Base-by-base conservation (phyloP, 1,140 invertebrate genomes). In the Drosophila tsacasi region DNA sequence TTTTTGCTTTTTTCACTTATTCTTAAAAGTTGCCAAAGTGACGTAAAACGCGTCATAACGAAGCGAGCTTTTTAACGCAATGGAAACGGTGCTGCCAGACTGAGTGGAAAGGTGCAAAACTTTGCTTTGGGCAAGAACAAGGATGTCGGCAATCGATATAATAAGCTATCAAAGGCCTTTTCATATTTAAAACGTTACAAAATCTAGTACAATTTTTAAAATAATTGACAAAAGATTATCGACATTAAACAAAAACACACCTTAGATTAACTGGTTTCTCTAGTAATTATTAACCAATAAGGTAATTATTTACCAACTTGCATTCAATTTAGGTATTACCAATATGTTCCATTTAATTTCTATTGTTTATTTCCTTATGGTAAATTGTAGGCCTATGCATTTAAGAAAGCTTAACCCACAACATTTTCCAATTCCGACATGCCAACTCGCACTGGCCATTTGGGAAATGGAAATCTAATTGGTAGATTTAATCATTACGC, bases 401-500 rank as follows among this genome's bases (percentile, higher is more conserved):
- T 30, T 30, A 19, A 57, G 39, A 42, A 42, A n/a, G 19, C 30
- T 44, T 44, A 61, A 19, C 5, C 21, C 13, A 32, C 35, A 35
- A 13, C 23, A 52, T 63, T 68, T 73, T 42, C 37, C 44, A 50
- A 42, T 37, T n/a, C 10, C 37, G 12, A 42, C 15, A 72, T 73
- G 17, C 37, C 37, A 30, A 21, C 54, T 42, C 37, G 52, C 63
- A 55, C 40, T 19, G 32, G 6, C 39, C 23, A 66, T 62, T 65
- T 30, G 9, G 10, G 55, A 60, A 40, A 42, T 60, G 52, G 37
- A 47, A 46, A 69, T 44, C 37, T 35, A 47, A 42, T 54, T 57
- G n/a, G 2, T 27, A 15, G 55, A 61, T 76, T 35, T n/a, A 54
- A 54, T 7, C 58, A 64, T 86, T 89, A 76, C 23, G 72, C 76